A percentile compares a stretch with the other conserved stretches of the same genome.
Conservation (phyloP, 2,888 invertebrate genomes). For the Drosophila paramelanica region DNA sequence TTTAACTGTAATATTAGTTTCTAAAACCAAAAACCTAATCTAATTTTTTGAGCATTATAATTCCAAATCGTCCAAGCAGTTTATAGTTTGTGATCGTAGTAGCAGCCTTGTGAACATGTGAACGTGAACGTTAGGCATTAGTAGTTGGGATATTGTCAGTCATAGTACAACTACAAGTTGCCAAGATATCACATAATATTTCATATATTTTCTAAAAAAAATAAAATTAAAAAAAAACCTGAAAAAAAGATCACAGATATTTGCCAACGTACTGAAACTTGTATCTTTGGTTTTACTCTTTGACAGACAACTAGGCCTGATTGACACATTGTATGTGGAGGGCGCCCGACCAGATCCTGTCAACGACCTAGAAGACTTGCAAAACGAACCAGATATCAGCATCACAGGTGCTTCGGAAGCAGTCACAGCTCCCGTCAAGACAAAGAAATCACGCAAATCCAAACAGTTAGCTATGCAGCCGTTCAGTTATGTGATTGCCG, state of each 20-base stretch:
- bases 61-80: background rate
- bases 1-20: too few species aligned
- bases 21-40: too few species aligned
- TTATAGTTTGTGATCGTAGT: conserved; percentile 34
- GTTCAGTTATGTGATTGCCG: conserved; percentile 85
- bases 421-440: conserved; percentile 51
- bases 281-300: background rate
- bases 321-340: conserved; percentile 84
- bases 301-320: conserved; percentile 83
- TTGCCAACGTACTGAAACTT: background rate
- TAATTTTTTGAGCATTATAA: too few species aligned
- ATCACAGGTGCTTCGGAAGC: conserved; percentile 28
- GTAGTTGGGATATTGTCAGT: conserved; percentile 20
- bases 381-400: conserved; percentile 59
- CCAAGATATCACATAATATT: conserved; percentile 20
- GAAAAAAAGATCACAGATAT: conserved; percentile 1
- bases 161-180: conserved; percentile 22
- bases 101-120: conserved; percentile 21
- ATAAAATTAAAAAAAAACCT: conserved; percentile 11
- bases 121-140: background rate
- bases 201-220: conserved; percentile 27
- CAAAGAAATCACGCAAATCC: conserved; percentile 74
- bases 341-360: conserved; percentile 71
- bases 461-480: conserved; percentile 83
- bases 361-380: conserved; percentile 63